A percentile compares a stretch with the other conserved stretches of the same genome.
These are phyloP conservation scores for Notodonta dromedarius DNA, from an alignment of 2,888 invertebrate species.

Conservation along the genomic window DNA sequence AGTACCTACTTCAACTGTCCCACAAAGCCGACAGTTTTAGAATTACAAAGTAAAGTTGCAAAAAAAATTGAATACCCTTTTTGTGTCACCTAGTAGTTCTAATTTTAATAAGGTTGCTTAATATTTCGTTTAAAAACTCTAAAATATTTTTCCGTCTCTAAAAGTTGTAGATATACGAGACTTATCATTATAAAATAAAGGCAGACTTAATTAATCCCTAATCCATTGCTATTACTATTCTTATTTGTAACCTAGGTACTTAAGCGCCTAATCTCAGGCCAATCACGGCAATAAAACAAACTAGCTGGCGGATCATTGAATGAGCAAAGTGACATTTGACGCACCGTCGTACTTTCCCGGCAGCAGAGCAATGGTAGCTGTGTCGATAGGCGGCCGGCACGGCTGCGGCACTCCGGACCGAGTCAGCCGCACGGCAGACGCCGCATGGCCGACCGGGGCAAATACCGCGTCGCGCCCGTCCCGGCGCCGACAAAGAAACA, in stretches of 20 bases:
- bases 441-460: conserved; percentile 82
- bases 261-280: not conserved
- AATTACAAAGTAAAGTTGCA: too few species aligned
- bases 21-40: too few species aligned
- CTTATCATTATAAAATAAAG: too few species aligned
- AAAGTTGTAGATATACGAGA: too few species aligned
- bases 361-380: conserved; percentile 43
- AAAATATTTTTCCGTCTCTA: too few species aligned
- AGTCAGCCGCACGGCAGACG: conserved; percentile 66
- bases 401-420: conserved; percentile 50
- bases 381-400: conserved; percentile 53
- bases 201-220: too few species aligned
- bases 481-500: conserved; percentile 77
- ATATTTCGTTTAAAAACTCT: too few species aligned
- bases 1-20: too few species aligned
- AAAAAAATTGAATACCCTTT: too few species aligned
- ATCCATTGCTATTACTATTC: not conserved
- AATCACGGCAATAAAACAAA: not conserved
- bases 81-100: too few species aligned
- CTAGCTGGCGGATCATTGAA: conserved; percentile 12
- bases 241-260: not conserved
- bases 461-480: conserved; percentile 79
- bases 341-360: conserved; percentile 36
- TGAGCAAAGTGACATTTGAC: conserved; percentile 38
- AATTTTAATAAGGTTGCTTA: too few species aligned